phyloP scores from a whole-genome alignment of 2,113 vertebrate species.

The Tragelaphus scriptus region DNA sequence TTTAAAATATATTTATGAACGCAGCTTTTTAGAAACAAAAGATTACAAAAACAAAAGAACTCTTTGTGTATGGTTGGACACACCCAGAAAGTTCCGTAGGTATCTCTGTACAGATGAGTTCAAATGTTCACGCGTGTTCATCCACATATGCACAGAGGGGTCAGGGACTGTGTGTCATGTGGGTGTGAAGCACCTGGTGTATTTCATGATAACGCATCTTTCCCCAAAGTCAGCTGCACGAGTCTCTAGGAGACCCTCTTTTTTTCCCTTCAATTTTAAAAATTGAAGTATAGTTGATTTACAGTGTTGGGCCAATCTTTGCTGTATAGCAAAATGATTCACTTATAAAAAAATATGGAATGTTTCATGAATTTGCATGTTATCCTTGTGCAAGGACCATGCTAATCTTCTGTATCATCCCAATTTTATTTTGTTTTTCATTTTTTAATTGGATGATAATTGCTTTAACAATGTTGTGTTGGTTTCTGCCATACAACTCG shows the following conservation, averaged over 20 bases:
- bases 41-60: background rate
- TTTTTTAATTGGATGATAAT: background rate
- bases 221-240: background rate
- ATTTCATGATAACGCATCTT: background rate
- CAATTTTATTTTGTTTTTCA: background rate
- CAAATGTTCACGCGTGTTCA: background rate
- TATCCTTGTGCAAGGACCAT: background rate
- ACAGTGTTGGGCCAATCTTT: background rate
- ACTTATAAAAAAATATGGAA: background rate
- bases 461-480: background rate
- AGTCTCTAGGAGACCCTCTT: background rate
- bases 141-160: accelerated
- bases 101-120: background rate
- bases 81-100: background rate
- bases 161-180: background rate
- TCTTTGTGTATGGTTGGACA: background rate
- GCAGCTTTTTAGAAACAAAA: background rate
- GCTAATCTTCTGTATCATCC: background rate
- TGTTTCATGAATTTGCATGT: background rate
- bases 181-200: background rate
- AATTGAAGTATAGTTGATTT: background rate
- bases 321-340: background rate
- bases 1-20: background rate
- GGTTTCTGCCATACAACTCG: background rate
- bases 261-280: background rate